Percentiles rank a stretch among this genome's conserved stretches.
phyloP scores from a whole-genome alignment of 2,113 vertebrate genomes.

The Lathamus discolor region DNA sequence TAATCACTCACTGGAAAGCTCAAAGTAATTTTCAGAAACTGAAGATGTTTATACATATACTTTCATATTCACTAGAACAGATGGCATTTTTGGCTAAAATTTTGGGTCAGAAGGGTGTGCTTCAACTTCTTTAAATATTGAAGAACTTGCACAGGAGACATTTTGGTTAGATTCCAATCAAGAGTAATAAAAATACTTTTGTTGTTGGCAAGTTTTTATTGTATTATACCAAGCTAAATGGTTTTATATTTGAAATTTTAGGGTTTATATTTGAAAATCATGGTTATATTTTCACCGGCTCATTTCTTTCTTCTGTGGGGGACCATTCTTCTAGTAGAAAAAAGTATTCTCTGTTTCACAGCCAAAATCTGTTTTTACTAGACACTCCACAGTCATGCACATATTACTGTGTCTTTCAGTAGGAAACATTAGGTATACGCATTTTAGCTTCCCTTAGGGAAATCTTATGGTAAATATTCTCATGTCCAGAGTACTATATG shows the following conservation, averaged over 20 bases:
- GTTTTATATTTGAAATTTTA: not conserved
- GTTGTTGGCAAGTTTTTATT: not conserved
- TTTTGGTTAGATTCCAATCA: not conserved
- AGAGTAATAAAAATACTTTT: not conserved
- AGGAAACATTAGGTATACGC: not conserved
- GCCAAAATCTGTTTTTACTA: not conserved
- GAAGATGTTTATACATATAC: not conserved
- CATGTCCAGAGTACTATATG: not conserved
- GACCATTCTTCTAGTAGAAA: not conserved
- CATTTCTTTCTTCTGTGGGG: not conserved
- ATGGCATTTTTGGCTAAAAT: not conserved
- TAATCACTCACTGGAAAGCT: not conserved
- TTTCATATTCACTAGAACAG: not conserved
- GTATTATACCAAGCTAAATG: not conserved
- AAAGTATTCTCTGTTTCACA: not conserved
- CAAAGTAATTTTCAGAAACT: not conserved
- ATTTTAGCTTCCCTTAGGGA: not conserved
- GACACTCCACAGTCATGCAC: fast-evolving
- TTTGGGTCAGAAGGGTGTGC: not conserved
- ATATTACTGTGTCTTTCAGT: not conserved
- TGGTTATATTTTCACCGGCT: not conserved
- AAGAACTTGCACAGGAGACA: not conserved
- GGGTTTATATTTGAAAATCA: not conserved
- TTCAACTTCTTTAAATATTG: not conserved
- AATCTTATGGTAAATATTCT: not conserved